These are phyloP conservation scores for Hydriomena furcata DNA, from an alignment of 2,888 invertebrate genomes.

Conservation along the genomic window DNA sequence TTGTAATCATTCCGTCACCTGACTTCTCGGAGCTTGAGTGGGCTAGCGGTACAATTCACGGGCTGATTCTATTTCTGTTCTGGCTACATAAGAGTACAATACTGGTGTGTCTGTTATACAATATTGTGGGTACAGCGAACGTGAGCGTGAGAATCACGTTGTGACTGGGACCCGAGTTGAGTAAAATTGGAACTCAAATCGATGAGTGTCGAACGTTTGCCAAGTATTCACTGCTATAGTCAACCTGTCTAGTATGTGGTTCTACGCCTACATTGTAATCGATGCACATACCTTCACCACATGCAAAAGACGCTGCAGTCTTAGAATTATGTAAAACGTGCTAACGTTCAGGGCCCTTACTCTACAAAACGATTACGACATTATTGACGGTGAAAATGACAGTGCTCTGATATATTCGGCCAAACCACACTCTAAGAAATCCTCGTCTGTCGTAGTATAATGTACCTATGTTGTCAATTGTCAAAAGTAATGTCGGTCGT, in stretches of 20 bases:
- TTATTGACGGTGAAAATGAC: too few species aligned
- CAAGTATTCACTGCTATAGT: conserved; percentile 47
- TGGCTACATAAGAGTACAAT: conserved; percentile 62
- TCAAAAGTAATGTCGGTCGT: too few species aligned
- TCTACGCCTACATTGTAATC: conserved; percentile 9
- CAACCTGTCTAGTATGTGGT: not conserved
- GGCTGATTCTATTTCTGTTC: conserved; percentile 72
- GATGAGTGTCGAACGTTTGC: conserved; percentile 50
- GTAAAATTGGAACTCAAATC: conserved; percentile 62
- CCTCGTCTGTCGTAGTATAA: too few species aligned
- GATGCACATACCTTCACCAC: not conserved
- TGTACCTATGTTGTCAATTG: too few species aligned
- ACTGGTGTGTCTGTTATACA: conserved; percentile 43
- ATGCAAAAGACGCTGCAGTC: not conserved
- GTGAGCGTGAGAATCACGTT: conserved; percentile 34
- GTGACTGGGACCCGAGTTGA: conserved; percentile 39
- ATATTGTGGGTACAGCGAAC: conserved; percentile 33
- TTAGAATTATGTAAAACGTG: conserved; percentile 27
- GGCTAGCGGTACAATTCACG: conserved; percentile 47
- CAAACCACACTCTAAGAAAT: too few species aligned
- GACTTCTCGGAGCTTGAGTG: conserved; percentile 42
- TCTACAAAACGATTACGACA: too few species aligned
- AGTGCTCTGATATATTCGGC: too few species aligned
- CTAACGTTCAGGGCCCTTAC: not conserved
- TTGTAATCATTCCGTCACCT: conserved; percentile 40